Conservation (phyloP, 2,113 vertebrate genomes). For the Desmodus rotundus region DNA sequence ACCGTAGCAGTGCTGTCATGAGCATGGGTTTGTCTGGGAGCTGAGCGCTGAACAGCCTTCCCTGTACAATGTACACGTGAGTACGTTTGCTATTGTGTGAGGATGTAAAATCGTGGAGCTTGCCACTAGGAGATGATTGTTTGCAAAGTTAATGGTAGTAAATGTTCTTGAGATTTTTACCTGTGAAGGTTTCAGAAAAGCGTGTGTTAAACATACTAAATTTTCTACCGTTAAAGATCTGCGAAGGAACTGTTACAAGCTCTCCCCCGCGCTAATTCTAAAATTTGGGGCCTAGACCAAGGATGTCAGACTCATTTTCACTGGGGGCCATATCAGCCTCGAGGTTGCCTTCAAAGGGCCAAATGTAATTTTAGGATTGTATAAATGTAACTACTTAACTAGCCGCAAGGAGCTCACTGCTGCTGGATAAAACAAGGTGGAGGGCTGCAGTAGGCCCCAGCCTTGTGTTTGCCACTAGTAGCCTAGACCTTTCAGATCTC, state of each 20-base stretch:
- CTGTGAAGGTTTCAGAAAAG: not conserved
- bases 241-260: not conserved
- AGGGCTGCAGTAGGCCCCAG: no score
- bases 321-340: no score
- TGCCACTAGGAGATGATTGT: not conserved
- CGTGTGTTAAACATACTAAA: not conserved
- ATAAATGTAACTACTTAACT: no score
- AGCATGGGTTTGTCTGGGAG: rapidly evolving
- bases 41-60: no score
- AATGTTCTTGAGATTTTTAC: not conserved
- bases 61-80: no score
- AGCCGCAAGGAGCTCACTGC: no score
- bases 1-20: rapidly evolving
- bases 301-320: no score
- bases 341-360: no score
- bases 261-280: not conserved
- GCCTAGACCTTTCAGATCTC: not conserved
- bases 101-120: not conserved
- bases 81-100: rapidly evolving
- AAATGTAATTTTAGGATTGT: no score
- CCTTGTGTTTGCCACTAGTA: no score
- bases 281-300: rapidly evolving
- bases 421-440: no score
- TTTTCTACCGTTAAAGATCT: not conserved
- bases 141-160: not conserved